Evolutionary conservation across 2,797 vertebrate species (phyloP), one percentile per base, ranked within the genome.

Genomic region (Synaphobranchus kaupii): DNA sequence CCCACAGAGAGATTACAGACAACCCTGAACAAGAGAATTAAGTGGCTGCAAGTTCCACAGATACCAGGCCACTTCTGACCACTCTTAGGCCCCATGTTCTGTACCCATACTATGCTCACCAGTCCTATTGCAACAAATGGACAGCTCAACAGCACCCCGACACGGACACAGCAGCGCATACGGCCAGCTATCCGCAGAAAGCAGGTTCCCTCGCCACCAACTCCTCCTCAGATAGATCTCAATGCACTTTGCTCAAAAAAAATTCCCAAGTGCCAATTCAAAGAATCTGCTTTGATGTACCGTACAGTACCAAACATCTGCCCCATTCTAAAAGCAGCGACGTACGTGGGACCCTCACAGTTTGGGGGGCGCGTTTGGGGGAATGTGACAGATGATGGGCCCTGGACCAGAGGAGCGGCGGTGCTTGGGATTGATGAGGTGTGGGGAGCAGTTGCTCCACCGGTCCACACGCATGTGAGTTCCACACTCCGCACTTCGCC

Each of bases 21-120:
- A 87, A 86, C 94, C 93, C 94, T 93, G 90, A 94, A 94, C 94
- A 86, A 22, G 5, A 80, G 39, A 86, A 56, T 25, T 50, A 82
- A 94, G 93, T 90, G 90, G 86, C 88, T 89, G 89, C 90, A 90
- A 90, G 89, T 90, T 91, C 90, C 87, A 90, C 89, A 94, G 90
- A 92, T 91, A 91, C 89, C 91, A 94, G 91, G 92, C 89, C 86
- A 73, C 84, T 87, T 87, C 50, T 93, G 91, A 93, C 47, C 47
- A 50, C 44, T 48, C 9, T 73, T 8, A 1, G 68, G 9, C 0
- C 7, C 31, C 28, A 39, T n/a, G 71, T 76, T 76, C 71, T 76
- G 71, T 31, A 76, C 28, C 28, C 71, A 34, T 78, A n/a, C 68
- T 73, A 20, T 39, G n/a, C 22, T 68, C 63, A 66, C 63, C 63